Percentiles rank a stretch among this genome's conserved stretches.
phyloP scores from a whole-genome alignment of 2,113 vertebrate genomes.

The Microtus ochrogaster region DNA sequence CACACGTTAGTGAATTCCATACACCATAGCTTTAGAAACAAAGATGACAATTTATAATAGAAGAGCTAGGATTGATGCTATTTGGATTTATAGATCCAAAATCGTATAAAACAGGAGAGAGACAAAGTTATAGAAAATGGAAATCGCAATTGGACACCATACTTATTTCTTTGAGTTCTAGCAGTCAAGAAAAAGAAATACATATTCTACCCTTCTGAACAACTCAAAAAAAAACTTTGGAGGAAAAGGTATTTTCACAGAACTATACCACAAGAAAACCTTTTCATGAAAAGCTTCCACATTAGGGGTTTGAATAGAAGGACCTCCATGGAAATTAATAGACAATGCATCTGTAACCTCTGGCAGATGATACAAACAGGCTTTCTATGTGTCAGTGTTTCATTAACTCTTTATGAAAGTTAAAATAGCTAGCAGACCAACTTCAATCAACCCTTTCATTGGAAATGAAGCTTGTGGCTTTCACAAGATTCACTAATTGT shows the following conservation, averaged over 20 bases:
- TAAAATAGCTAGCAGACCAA: background rate
- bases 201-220: constrained; percentile 19
- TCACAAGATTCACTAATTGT: background rate
- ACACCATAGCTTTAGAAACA: background rate
- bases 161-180: background rate
- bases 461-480: constrained; percentile 47
- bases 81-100: background rate
- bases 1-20: background rate
- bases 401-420: constrained; percentile 17
- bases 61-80: background rate
- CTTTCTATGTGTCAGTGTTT: background rate
- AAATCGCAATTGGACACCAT: background rate
- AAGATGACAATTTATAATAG: background rate
- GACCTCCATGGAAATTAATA: background rate
- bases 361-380: background rate
- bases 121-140: background rate
- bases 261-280: background rate
- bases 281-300: background rate
- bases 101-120: background rate
- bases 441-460: background rate
- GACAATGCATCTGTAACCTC: background rate
- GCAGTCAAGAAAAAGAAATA: background rate
- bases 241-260: constrained; percentile 8
- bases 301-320: background rate
- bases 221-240: background rate